Evolutionary conservation across 2,888 invertebrate species (phyloP), one percentile per base, ranked within the genome.

Genomic region (Apantesis nais): DNA sequence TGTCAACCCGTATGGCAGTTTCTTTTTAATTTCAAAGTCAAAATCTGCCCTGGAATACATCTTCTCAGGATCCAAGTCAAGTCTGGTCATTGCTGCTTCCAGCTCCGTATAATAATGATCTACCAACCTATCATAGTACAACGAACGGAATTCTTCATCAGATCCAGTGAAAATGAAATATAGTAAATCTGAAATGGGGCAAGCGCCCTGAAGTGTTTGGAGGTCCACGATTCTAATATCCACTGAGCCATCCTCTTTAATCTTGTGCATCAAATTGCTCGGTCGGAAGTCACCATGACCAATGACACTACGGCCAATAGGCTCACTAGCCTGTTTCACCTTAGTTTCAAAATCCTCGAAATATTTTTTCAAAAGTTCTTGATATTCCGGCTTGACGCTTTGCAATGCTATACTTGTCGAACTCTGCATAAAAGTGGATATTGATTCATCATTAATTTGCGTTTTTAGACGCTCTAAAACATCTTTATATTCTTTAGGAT

Each of bases 151-250:
- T 71, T 83, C 73, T 60, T 85, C 85, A 74, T 91, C 91, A 0
- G 91, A 84, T 31, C 90, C 87, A 11, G 86, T 75, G 77, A 88
- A 86, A 55, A 91, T 84, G 74, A 91, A 87, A 82, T 90, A 90
- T 34, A 90, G 67, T 31, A 92, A 84, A 75, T 92, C 92, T 0
- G 80, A 68, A 8, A 85, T 76, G 0, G 86, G 86, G 44, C 86
- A 81, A 7, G 88, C 88, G 0, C 83, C 80, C 64, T 86, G 85
- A 14, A 91, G 68, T 0, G 89, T 88, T 78, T 92, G 92, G 72
- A 86, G 89, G 78, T 92, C 92, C 29, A 92, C 83, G 0, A 86
- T 74, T 16, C 86, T 79, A 8, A 86, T 71, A 12, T 86, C 72
- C 0, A 87, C 41, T 0, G 65, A 71, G 7, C 85, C 85, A 11